Evolutionary conservation across 1,140 invertebrate genomes (phyloP).

Genomic region (Diorhabda carinulata): DNA sequence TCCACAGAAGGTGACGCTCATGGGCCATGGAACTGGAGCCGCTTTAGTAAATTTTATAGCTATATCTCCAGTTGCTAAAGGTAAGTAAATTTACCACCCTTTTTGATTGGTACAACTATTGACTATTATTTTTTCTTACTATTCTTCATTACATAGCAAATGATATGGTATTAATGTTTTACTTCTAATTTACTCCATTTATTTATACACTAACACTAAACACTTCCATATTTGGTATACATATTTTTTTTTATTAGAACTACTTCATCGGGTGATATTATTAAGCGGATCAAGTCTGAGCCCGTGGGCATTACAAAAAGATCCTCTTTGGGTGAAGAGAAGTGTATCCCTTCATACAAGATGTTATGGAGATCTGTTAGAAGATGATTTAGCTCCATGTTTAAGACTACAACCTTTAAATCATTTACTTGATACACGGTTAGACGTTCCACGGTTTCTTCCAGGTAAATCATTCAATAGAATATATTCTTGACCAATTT

Average conservation of each 20-base stretch:
- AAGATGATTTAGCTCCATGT: slow-evolving; percentile 80
- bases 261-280: slow-evolving; percentile 86
- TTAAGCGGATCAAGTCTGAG: slow-evolving; percentile 93
- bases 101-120: too few species aligned
- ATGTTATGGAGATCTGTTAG: slow-evolving; percentile 71
- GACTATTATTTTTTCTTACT: too few species aligned
- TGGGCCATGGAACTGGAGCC: slow-evolving; percentile 92
- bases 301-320: slow-evolving; percentile 88
- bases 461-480: slow-evolving; percentile 45
- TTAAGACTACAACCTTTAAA: slow-evolving; percentile 67
- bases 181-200: too few species aligned
- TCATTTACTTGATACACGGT: slow-evolving; percentile 63
- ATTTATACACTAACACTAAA: not conserved
- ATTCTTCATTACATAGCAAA: too few species aligned
- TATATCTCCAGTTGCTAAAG: slow-evolving; percentile 89
- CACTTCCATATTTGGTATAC: not conserved
- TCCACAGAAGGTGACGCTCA: slow-evolving; percentile 79
- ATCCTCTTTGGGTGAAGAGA: slow-evolving; percentile 76
- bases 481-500: too few species aligned
- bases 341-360: slow-evolving; percentile 73
- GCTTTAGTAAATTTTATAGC: slow-evolving; percentile 90
- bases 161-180: too few species aligned
- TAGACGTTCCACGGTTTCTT: slow-evolving; percentile 76
- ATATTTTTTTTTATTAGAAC: slow-evolving; percentile 54
- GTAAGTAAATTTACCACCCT: slow-evolving; percentile 50